Evolutionary conservation across 2,797 vertebrate species (phyloP).

Genomic region (Ctenochaetus hawaiiensis): DNA sequence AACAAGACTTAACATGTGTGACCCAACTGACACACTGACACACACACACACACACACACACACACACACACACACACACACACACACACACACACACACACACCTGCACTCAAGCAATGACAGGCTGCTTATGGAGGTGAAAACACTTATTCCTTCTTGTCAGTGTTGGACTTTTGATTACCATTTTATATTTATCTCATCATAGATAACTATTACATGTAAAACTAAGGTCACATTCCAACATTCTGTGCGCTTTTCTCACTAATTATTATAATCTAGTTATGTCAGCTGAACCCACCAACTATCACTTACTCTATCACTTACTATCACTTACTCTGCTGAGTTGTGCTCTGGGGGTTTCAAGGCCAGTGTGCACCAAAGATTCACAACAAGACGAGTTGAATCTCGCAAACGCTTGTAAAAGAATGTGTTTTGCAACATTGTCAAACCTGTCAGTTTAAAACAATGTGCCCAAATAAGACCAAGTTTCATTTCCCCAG

Average conservation of each 20-base stretch:
- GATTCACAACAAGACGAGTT: too few species aligned
- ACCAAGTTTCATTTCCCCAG: too few species aligned
- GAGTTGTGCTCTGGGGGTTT: too few species aligned
- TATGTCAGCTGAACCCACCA: too few species aligned
- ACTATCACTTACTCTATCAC: too few species aligned
- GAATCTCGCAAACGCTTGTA: too few species aligned
- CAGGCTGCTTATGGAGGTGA: not conserved
- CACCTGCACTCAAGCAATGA: constrained; percentile 9
- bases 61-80: not conserved
- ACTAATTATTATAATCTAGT: not conserved
- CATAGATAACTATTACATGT: not conserved
- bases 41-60: not conserved
- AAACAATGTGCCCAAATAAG: too few species aligned
- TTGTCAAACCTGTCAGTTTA: too few species aligned
- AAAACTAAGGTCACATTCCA: not conserved
- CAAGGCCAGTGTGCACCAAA: too few species aligned
- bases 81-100: not conserved
- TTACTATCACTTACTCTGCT: too few species aligned
- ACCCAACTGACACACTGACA: not conserved
- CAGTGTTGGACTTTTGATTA: constrained; percentile 4
- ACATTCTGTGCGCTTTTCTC: not conserved
- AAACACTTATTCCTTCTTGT: not conserved
- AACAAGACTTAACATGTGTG: constrained; percentile 30
- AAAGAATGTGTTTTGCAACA: too few species aligned
- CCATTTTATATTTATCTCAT: not conserved